Conservation (phyloP, 2,797 vertebrate species). For the Malacoctenus gilli region DNA sequence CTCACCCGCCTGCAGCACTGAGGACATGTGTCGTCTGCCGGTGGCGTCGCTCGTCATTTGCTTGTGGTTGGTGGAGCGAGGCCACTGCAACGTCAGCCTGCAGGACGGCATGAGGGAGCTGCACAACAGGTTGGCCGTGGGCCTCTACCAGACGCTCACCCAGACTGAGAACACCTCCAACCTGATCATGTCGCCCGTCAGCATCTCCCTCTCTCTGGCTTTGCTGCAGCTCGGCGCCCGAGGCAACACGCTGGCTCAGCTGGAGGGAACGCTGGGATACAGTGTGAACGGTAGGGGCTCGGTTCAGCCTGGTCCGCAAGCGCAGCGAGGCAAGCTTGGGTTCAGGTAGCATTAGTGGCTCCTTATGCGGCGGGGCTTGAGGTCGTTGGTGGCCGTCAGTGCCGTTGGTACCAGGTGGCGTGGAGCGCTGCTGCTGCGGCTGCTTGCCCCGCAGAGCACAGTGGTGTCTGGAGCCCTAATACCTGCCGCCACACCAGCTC, state of each 20-base stretch:
- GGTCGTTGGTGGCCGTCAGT: constrained; percentile 45
- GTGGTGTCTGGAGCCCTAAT: constrained; percentile 80
- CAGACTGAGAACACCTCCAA: constrained; percentile 81
- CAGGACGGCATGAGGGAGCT: constrained; percentile 79
- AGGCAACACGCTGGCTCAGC: constrained; percentile 85
- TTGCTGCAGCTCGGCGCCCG: constrained; percentile 88
- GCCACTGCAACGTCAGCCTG: constrained; percentile 68
- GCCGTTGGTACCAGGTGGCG: constrained; percentile 75
- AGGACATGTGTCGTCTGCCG: constrained; percentile 76
- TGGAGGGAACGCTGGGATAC: constrained; percentile 85
- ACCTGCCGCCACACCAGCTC: constrained; percentile 64
- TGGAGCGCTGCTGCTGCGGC: constrained; percentile 62
- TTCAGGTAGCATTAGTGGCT: constrained; percentile 17
- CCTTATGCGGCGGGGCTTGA: constrained; percentile 22
- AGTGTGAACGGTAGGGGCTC: constrained; percentile 80
- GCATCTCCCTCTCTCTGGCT: constrained; percentile 84
- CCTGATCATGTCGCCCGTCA: constrained; percentile 85
- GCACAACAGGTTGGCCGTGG: constrained; percentile 83
- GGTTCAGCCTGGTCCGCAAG: no score
- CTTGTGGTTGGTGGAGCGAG: constrained; percentile 69
- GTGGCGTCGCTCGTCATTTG: constrained; percentile 74
- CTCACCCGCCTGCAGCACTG: constrained; percentile 26
- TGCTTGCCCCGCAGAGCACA: constrained; percentile 59
- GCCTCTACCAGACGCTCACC: constrained; percentile 78
- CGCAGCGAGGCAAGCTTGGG: neutral